Base-by-base conservation (phyloP, 1,140 invertebrate species). In the Acyrthosiphon pisum region DNA sequence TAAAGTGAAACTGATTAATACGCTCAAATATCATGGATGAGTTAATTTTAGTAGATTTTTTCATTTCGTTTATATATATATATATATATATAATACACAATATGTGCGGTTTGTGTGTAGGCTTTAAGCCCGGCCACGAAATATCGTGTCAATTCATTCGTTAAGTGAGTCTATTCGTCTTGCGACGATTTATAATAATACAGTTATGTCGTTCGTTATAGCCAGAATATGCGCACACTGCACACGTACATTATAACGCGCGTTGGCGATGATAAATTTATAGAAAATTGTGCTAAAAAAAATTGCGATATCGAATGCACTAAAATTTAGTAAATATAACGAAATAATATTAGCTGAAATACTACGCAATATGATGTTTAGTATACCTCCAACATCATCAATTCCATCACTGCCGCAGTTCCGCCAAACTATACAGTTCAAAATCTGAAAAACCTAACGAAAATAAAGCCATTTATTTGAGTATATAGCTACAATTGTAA, bases 11-110 rank as follows among this genome's bases (percentile, higher is more conserved):
- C 48, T 89, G 88, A 89, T 53, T 89, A 89, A 89, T 56, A 89
- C 35, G 35, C 50, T 89, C 46, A 22, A 53, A 89, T 53, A 89
- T n/a, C 46, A 87, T 14, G 44, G 87, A 53, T 26, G 87, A 89
- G 87, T 89, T 89, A 89, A 89, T 89, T 89, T 89, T 89, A 89
- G 88, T 48, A 48, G 48, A 0, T 89, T 41, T 68, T 90, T 30
- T 60, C 53, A 26, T 89, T 53, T 30, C 53, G 9, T 48, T 18
- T 18, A 18, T 50, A 18, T 48, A 48, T 48, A 53, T 30, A n/a
- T 68, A 4, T n/a, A 68, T n/a, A n/a, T 68, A 18, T 35, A 76
- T n/a, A 76, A 18, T 76, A 11, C 30, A 60, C 56, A n/a, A 76
- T 76, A 76, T n/a, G 14, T 7, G 14, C 14, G 6, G 20, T 22